Base-by-base conservation (phyloP, 1,140 invertebrate species). In the Meteorus sp. region DNA sequence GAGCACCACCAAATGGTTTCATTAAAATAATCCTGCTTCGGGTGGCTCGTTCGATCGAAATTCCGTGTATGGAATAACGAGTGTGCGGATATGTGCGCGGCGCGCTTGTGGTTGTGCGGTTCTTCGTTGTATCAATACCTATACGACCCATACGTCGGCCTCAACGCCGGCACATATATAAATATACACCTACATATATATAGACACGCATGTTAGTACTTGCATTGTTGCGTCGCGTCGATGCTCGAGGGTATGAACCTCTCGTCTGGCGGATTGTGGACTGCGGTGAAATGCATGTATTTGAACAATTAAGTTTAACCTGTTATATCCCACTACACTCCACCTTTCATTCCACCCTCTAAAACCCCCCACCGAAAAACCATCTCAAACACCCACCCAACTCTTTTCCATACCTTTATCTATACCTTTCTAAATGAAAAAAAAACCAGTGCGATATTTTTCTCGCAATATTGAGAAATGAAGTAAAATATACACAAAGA, bases 251-350 rank as follows among this genome's bases (percentile, higher is more conserved):
- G 5, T n/a, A 57, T 48, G 27, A 37, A 35, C 44, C 43, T n/a
- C n/a, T 56, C 44, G 44, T 57, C 44, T 57, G 41, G 59, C 43
- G 59, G 33, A 51, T 54, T 47, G 52, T 20, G 41, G 59, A 51
- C 52, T 60, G 51, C 62, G 60, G 63, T 67, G 69, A 68, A 72
- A 68, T 68, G 70, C 70, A 69, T 72, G 70, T 71, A 68, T 71
- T 60, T 66, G 66, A 72, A 72, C 70, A 72, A 72, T 72, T 72
- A 72, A 68, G 63, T 69, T 72, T 62, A 66, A 59, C 59, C 51
- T 61, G 54, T 56, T 44, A 25, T 39, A 43, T 62, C 48, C 23
- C n/a, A n/a, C n/a, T n/a, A n/a, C n/a, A 1, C 39, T 8, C 19
- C 39, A 22, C 33, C 2, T 9, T 8, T 22, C 4, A 9, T 35